Conservation (phyloP, 1,140 invertebrate species). For the Pogonomyrmex californicus region DNA sequence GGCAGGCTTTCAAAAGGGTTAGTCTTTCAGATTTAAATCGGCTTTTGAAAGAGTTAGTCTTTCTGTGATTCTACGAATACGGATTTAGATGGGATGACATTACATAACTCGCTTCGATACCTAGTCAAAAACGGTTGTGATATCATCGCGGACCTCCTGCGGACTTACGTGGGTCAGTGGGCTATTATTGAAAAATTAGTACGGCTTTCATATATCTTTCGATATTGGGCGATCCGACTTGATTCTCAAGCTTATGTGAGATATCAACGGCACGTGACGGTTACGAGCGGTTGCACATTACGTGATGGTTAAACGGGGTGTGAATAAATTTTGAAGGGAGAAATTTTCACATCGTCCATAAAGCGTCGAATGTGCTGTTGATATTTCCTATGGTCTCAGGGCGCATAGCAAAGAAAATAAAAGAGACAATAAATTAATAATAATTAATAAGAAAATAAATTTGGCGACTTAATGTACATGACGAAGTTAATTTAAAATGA, state of each 20-base stretch:
- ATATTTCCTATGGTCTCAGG: neutral
- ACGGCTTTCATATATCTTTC: conserved; percentile 44
- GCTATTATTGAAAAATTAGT: conserved; percentile 58
- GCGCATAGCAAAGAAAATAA: neutral
- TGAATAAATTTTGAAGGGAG: conserved; percentile 21
- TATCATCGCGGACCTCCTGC: conserved; percentile 41
- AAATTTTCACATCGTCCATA: neutral
- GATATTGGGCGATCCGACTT: neutral
- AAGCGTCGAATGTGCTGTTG: neutral
- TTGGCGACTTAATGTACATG: neutral
- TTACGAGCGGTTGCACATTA: conserved; percentile 13
- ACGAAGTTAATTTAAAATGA: neutral
- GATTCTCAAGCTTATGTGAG: conserved; percentile 1
- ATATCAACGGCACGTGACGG: conserved; percentile 17
- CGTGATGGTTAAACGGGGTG: neutral
- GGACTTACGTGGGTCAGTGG: conserved; percentile 23
- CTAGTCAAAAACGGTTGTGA: conserved; percentile 5
- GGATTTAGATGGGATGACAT: conserved; percentile 28
- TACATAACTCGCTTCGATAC: conserved; percentile 28
- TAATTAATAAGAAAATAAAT: too few species aligned
- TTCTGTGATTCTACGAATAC: conserved; percentile 45
- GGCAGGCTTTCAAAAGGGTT: conserved; percentile 34
- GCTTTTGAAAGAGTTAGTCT: conserved; percentile 46
- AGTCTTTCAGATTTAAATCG: conserved; percentile 53
- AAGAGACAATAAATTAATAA: too few species aligned